phyloP scores from a whole-genome alignment of 2,113 vertebrate genomes.

The Calidris pygmaea region DNA sequence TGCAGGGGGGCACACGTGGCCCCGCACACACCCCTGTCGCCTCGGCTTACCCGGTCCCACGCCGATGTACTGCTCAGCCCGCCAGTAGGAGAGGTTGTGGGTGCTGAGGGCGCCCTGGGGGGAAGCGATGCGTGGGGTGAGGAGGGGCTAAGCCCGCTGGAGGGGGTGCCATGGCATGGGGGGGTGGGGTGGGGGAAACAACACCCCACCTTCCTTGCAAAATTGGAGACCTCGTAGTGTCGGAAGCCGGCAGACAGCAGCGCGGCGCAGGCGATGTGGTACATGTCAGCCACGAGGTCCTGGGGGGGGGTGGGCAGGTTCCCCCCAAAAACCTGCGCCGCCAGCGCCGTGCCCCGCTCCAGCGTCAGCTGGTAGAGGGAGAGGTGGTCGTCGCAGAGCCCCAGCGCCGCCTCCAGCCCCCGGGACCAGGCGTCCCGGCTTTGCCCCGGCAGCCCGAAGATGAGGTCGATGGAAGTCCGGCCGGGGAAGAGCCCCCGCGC shows the following conservation, averaged over 20 bases:
- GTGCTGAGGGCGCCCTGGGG: constrained; percentile 83
- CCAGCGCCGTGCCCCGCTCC: constrained; percentile 87
- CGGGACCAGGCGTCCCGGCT: constrained; percentile 75
- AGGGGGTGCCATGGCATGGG: accelerated
- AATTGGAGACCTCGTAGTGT: constrained; percentile 97
- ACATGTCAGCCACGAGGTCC: constrained; percentile 86
- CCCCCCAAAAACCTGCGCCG: constrained; percentile 75
- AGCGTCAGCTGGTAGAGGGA: constrained; percentile 94
- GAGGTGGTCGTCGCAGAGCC: constrained; percentile 84
- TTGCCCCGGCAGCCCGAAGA: constrained; percentile 89
- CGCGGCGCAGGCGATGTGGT: constrained; percentile 70
- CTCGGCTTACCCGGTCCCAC: constrained; percentile 86
- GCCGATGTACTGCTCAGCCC: constrained; percentile 86
- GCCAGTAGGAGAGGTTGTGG: constrained; percentile 92
- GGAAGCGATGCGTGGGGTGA: not conserved
- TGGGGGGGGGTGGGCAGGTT: constrained; percentile 63
- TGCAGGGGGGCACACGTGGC: accelerated
- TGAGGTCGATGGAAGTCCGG: constrained; percentile 85
- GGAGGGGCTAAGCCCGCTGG: not conserved
- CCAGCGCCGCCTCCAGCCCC: constrained; percentile 74
- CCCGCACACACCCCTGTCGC: accelerated
- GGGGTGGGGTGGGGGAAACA: no score
- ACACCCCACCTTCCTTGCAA: constrained; percentile 84
- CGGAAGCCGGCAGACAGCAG: constrained; percentile 77
- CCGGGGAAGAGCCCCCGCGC: constrained; percentile 82